Conservation (phyloP, 2,797 vertebrate species). For the Buceros bicornis region DNA sequence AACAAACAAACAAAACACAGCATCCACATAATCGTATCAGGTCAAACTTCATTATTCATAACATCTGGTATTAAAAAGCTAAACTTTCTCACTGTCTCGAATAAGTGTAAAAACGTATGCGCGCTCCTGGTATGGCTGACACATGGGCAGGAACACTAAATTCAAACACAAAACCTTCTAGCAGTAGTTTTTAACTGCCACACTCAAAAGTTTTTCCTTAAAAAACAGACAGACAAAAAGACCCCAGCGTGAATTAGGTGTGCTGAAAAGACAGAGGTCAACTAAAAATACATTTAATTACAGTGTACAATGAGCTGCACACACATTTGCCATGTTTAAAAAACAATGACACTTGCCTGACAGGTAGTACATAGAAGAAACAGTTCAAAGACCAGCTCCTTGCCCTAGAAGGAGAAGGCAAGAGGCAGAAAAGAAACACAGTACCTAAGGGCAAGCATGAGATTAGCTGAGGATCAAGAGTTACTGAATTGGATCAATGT, state of each 20-base stretch:
- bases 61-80: background rate
- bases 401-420: background rate
- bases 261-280: background rate
- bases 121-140: background rate
- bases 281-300: background rate
- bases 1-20: background rate
- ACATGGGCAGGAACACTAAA: background rate
- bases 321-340: background rate
- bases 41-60: background rate
- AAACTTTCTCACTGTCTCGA: background rate
- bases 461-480: background rate
- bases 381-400: background rate
- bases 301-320: background rate
- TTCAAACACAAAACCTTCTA: background rate
- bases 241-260: background rate
- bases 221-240: background rate
- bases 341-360: background rate
- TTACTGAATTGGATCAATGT: background rate
- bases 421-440: background rate
- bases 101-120: background rate
- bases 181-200: background rate
- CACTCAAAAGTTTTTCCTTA: background rate
- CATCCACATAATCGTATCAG: background rate
- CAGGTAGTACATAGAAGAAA: background rate
- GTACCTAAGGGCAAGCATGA: background rate